Conservation (phyloP, 2,113 vertebrate species). For the Siniperca knerii region DNA sequence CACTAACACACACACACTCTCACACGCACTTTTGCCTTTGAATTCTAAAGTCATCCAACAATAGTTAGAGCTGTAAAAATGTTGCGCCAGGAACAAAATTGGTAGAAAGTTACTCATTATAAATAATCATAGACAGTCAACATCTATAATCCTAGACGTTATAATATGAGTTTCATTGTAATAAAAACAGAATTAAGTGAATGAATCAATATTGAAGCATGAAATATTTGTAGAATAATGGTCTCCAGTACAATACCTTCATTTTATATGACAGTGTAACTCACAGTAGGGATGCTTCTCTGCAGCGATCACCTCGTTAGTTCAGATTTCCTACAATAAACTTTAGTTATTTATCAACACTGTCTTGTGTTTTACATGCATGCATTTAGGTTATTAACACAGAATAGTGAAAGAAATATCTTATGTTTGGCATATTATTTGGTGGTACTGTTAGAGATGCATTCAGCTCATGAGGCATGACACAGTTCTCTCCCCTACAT, state of each 20-base stretch:
- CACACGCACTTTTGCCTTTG: background rate
- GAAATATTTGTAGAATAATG: background rate
- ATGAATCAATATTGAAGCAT: too few relatives aligned
- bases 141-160: background rate
- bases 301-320: background rate
- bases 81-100: background rate
- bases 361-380: background rate
- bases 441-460: background rate
- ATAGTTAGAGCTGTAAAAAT: background rate
- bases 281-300: background rate
- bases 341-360: background rate
- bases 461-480: background rate
- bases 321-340: too few relatives aligned
- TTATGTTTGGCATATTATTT: background rate
- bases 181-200: background rate
- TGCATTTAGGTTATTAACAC: background rate
- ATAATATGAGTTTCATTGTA: background rate
- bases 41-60: background rate
- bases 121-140: background rate
- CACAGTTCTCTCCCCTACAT: too few relatives aligned
- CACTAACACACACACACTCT: background rate
- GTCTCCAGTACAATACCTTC: background rate
- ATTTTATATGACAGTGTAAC: background rate
- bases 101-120: background rate
- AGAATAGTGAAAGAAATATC: background rate